These are phyloP conservation scores for Nesoenas mayeri DNA, from an alignment of 2,113 vertebrate genomes.

Conservation along the genomic window DNA sequence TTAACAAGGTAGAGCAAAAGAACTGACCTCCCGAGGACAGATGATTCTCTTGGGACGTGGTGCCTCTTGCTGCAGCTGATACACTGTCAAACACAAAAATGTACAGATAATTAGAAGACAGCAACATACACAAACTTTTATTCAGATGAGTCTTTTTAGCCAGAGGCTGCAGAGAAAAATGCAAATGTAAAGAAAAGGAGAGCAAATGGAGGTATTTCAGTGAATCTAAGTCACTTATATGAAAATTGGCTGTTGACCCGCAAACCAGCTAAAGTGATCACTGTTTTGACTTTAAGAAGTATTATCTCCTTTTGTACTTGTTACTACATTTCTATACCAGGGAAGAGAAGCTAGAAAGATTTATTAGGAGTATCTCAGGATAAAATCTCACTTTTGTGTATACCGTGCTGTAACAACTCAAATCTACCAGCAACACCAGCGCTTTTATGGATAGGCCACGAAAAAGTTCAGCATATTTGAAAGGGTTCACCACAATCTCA, in stretches of 20 bases:
- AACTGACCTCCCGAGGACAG: constrained; percentile 93
- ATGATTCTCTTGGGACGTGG: constrained; percentile 95
- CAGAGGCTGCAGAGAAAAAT: constrained; percentile 33
- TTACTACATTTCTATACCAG: background rate
- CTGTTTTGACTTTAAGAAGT: constrained; percentile 3
- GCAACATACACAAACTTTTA: constrained; percentile 1
- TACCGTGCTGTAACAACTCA: background rate
- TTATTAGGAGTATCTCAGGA: background rate
- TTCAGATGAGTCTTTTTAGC: constrained; percentile 42
- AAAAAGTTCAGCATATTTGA: background rate
- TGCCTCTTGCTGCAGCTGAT: constrained; percentile 97
- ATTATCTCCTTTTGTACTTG: constrained; percentile 32
- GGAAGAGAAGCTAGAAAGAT: background rate
- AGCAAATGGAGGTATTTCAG: background rate
- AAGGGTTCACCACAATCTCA: background rate
- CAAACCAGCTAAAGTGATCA: constrained; percentile 39
- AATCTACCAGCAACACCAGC: background rate
- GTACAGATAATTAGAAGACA: constrained; percentile 54
- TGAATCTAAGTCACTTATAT: constrained; percentile 42
- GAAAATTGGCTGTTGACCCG: constrained; percentile 45
- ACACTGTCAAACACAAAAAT: constrained; percentile 84
- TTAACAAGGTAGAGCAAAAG: constrained; percentile 55
- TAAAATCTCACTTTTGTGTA: background rate
- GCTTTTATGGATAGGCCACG: background rate
- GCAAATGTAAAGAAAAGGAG: constrained; percentile 3